phyloP scores from a whole-genome alignment of 2,888 invertebrate genomes.

The Machimus atricapillus region DNA sequence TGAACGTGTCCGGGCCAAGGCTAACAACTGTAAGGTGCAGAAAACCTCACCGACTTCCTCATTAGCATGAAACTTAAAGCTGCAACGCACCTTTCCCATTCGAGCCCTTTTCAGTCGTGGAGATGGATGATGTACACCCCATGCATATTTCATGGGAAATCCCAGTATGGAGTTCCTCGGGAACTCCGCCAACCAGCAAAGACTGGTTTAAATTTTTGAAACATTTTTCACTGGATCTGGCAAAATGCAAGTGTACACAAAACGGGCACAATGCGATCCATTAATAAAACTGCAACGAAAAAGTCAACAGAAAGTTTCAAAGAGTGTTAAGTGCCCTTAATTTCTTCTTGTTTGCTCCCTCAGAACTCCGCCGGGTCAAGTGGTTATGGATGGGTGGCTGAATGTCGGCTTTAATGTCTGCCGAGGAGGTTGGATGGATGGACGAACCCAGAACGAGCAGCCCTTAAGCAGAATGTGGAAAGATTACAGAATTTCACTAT shows the following conservation, averaged over 20 bases:
- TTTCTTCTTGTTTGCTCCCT: background rate
- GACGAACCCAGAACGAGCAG: background rate
- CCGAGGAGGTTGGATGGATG: background rate
- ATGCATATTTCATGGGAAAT: background rate
- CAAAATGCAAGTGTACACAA: background rate
- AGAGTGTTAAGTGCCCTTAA: conserved; percentile 1
- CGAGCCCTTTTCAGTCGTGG: background rate
- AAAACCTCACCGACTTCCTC: background rate
- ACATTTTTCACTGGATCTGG: background rate
- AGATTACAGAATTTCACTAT: background rate
- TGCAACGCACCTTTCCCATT: background rate
- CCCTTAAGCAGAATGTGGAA: background rate
- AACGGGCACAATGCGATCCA: background rate
- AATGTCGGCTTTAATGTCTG: background rate
- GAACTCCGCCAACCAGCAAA: background rate
- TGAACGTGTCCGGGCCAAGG: background rate
- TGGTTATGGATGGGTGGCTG: background rate
- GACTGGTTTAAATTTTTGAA: background rate
- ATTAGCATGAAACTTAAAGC: background rate
- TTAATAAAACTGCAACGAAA: conserved; percentile 11
- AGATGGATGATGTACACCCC: background rate
- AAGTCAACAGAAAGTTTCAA: background rate
- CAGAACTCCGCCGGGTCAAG: background rate
- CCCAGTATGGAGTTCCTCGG: background rate
- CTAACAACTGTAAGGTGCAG: background rate